Conservation (phyloP, 2,888 invertebrate species). For the Itoplectis maculator region DNA sequence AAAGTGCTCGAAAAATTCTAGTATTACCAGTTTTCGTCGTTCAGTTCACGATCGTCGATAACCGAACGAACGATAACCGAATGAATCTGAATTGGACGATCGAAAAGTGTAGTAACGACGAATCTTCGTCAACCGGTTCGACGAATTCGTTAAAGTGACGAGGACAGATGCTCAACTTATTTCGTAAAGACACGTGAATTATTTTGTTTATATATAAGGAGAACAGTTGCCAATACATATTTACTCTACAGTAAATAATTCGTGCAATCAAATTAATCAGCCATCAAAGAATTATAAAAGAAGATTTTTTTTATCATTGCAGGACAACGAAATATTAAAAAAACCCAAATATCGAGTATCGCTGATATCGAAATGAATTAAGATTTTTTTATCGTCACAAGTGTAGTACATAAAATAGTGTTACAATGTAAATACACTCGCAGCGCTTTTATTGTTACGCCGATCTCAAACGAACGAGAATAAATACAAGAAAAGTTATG, state of each 20-base stretch:
- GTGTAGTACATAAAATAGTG: constrained; percentile 29
- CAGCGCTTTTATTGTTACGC: not conserved
- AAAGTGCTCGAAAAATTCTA: not conserved
- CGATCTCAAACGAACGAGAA: not conserved
- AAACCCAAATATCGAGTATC: not conserved
- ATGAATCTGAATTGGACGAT: not conserved
- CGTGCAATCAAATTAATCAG: too few species aligned
- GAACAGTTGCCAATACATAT: too few species aligned
- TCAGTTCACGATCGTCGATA: not conserved
- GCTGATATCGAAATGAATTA: not conserved
- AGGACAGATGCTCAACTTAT: not conserved
- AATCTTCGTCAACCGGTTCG: not conserved
- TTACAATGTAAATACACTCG: not conserved
- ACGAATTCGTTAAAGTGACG: not conserved
- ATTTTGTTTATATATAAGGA: not conserved
- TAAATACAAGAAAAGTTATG: not conserved
- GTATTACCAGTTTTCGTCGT: constrained; percentile 13
- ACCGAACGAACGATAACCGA: too few species aligned
- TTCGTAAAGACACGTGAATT: not conserved
- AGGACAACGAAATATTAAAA: not conserved
- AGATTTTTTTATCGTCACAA: not conserved
- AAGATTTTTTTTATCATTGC: too few species aligned
- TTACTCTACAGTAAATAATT: not conserved
- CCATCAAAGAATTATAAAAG: too few species aligned
- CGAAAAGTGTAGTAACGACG: not conserved